These are phyloP conservation scores for Agrilus mali DNA, from an alignment of 2,888 invertebrate species.

Conservation along the genomic window DNA sequence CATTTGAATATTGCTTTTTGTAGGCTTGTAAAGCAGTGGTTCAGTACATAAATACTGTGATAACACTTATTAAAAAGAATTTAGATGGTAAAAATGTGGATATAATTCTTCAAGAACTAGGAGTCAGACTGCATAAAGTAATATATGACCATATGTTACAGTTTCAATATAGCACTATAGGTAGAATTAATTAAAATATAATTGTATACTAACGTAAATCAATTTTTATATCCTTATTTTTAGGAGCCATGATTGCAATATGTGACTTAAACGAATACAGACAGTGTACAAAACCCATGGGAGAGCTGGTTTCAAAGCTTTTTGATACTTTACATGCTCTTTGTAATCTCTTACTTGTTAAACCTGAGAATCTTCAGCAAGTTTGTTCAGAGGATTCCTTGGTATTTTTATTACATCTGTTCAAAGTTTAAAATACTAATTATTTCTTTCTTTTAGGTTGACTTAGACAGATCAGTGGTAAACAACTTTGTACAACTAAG, in stretches of 20 bases:
- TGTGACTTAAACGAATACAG: constrained; percentile 98
- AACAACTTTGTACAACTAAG: constrained; percentile 89
- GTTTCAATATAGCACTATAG: constrained; percentile 88
- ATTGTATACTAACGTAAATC: constrained; percentile 2
- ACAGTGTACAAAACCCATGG: constrained; percentile 66
- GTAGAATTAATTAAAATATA: constrained; percentile 32
- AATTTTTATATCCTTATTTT: constrained; percentile 12
- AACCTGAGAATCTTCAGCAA: constrained; percentile 91
- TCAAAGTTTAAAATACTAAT: neutral
- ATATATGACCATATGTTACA: constrained; percentile 91
- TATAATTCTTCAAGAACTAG: constrained; percentile 76
- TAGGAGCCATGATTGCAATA: constrained; percentile 93
- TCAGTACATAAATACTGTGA: constrained; percentile 64
- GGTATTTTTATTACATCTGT: constrained; percentile 42
- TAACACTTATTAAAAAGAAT: constrained; percentile 64
- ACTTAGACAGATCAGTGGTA: constrained; percentile 79
- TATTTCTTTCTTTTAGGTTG: constrained; percentile 54
- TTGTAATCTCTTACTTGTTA: constrained; percentile 88
- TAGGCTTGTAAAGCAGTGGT: constrained; percentile 78
- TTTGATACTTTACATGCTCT: constrained; percentile 93
- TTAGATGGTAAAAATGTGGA: constrained; percentile 89
- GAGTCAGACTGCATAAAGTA: constrained; percentile 82
- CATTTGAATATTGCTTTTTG: constrained; percentile 11
- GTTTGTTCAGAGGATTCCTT: constrained; percentile 89
- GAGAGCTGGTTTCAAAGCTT: constrained; percentile 69